Conservation (phyloP, 1,140 invertebrate genomes). For the Tetragonula clypearis region DNA sequence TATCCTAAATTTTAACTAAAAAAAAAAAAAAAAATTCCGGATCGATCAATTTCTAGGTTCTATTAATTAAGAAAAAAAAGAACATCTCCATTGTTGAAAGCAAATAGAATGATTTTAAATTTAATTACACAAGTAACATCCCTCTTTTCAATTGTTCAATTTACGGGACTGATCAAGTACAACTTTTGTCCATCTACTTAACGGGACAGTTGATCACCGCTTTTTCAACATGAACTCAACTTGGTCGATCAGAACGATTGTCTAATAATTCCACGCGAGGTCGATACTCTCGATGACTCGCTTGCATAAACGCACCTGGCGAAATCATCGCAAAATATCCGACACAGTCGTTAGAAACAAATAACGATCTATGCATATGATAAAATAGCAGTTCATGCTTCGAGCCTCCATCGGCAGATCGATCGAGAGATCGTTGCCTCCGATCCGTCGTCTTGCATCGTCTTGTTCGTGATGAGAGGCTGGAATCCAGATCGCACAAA, state of each 20-base stretch:
- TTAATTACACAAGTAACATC: too few relatives aligned
- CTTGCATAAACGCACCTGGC: not conserved
- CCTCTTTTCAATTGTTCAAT: not conserved
- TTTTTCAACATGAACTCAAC: not conserved
- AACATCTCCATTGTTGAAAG: not conserved
- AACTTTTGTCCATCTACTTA: not conserved
- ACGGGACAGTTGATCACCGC: not conserved
- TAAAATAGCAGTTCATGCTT: slow-evolving; percentile 13
- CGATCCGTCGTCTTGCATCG: not conserved
- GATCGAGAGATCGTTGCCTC: slow-evolving; percentile 13
- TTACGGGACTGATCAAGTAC: not conserved
- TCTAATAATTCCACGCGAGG: not conserved
- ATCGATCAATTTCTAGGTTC: too few relatives aligned
- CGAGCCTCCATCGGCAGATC: not conserved
- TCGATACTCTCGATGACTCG: not conserved
- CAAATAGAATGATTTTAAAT: not conserved
- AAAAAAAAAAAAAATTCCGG: too few relatives aligned
- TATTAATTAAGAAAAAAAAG: too few relatives aligned
- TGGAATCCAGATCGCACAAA: slow-evolving; percentile 18
- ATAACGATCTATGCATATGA: not conserved
- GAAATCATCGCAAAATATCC: not conserved
- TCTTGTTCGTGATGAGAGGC: slow-evolving; percentile 2
- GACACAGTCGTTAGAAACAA: not conserved
- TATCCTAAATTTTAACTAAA: not conserved
- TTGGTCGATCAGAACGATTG: not conserved